Percentiles rank a stretch among this genome's conserved stretches.
Conservation (phyloP, 2,888 invertebrate genomes). For the Octonoba sinensis region DNA sequence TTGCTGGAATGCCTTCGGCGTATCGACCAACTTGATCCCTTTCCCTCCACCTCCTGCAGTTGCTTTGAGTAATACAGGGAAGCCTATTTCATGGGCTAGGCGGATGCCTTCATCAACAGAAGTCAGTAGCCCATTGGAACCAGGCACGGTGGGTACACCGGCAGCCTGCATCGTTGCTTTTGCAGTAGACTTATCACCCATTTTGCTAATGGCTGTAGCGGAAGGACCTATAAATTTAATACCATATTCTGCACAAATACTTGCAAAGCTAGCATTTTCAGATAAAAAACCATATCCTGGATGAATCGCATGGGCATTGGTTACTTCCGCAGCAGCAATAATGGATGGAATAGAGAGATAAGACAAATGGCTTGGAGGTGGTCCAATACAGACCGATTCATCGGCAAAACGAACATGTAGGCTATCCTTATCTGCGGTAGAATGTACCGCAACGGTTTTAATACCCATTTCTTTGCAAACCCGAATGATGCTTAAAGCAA, state of each 20-base stretch:
- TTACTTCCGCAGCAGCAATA: conserved; percentile 40
- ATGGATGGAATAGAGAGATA: conserved; percentile 60
- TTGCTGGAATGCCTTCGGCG: background rate
- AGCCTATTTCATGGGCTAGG: conserved; percentile 26
- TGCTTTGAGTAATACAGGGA: background rate
- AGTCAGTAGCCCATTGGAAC: conserved; percentile 11
- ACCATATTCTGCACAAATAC: conserved; percentile 64
- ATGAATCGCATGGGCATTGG: conserved; percentile 51
- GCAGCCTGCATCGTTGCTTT: conserved; percentile 55
- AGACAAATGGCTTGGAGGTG: conserved; percentile 26
- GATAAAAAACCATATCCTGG: conserved; percentile 59
- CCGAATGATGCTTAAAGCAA: conserved; percentile 89
- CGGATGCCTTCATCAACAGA: conserved; percentile 73
- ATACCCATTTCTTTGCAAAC: conserved; percentile 77
- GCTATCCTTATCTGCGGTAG: conserved; percentile 77
- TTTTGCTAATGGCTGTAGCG: conserved; percentile 72
- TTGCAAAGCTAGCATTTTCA: conserved; percentile 50
- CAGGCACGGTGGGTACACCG: conserved; percentile 53
- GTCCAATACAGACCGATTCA: conserved; percentile 65
- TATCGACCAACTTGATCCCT: background rate
- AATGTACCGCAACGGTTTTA: conserved; percentile 79
- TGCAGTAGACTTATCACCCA: conserved; percentile 66
- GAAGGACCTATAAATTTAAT: conserved; percentile 75
- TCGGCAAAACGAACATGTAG: conserved; percentile 62
- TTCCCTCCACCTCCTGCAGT: conserved; percentile 3